Conservation (phyloP, 2,797 vertebrate species). For the Bryconaethiops microstoma region DNA sequence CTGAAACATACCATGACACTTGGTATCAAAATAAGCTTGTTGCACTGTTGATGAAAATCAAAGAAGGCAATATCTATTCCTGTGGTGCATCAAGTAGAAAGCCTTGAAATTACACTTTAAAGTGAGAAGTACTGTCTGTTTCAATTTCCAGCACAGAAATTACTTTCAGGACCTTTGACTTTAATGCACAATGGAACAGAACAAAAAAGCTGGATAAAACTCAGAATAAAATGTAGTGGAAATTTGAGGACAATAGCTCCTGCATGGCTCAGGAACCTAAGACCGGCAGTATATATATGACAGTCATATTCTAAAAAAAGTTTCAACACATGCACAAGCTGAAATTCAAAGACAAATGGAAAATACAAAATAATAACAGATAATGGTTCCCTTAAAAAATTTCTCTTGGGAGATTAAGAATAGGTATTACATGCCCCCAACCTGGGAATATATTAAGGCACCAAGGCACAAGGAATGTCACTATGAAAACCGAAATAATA, state of each 20-base stretch:
- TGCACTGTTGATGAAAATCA: slow-evolving; percentile 14
- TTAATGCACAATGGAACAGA: slow-evolving; percentile 23
- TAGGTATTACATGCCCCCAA: slow-evolving; percentile 2
- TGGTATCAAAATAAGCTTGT: slow-evolving; percentile 7
- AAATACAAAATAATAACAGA: slow-evolving; percentile 32
- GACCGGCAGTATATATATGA: not conserved
- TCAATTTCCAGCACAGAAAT: slow-evolving; percentile 48
- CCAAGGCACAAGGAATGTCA: not conserved
- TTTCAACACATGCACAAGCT: slow-evolving; percentile 23
- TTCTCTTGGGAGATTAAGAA: slow-evolving; percentile 25
- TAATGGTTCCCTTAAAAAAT: slow-evolving; percentile 37
- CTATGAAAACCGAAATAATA: not conserved
- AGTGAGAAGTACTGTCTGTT: slow-evolving; percentile 20
- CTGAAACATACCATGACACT: not conserved
- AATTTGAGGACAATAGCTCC: slow-evolving; percentile 34
- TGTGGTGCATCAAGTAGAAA: slow-evolving; percentile 28
- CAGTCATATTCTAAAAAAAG: slow-evolving; percentile 3
- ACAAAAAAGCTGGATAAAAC: slow-evolving; percentile 30
- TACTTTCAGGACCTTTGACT: slow-evolving; percentile 44
- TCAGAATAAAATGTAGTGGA: slow-evolving; percentile 35
- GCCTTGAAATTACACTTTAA: slow-evolving; percentile 30
- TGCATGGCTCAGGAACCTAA: slow-evolving; percentile 24
- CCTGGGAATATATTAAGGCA: slow-evolving; percentile 34
- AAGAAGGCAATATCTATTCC: slow-evolving; percentile 15
- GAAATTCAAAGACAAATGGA: slow-evolving; percentile 34